Evolutionary conservation across 2,888 invertebrate species (phyloP).

Genomic region (Erebia ligea): DNA sequence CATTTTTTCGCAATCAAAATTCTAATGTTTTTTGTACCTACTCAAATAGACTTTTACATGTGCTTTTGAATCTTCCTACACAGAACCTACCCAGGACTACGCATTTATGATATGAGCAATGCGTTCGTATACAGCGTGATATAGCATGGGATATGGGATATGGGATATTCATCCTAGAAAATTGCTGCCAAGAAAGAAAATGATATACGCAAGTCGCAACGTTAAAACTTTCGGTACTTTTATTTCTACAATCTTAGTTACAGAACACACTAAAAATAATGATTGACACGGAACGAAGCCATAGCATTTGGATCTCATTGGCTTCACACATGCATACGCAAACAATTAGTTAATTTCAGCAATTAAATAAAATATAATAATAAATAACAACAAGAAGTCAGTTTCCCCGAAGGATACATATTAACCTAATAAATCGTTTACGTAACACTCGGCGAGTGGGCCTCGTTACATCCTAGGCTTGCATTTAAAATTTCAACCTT

Average conservation of each 20-base stretch:
- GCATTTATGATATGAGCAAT: no score
- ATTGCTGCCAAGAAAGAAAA: no score
- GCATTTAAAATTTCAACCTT: constrained; percentile 53
- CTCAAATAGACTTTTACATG: no score
- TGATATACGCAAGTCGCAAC: no score
- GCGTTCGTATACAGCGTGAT: no score
- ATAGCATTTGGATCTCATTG: constrained; percentile 1
- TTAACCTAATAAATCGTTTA: constrained; percentile 30
- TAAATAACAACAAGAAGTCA: constrained; percentile 20
- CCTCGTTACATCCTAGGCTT: constrained; percentile 50
- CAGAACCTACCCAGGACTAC: no score
- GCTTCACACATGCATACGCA: neutral
- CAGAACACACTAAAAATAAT: neutral
- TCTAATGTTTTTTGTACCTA: no score
- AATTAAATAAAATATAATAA: constrained; percentile 15
- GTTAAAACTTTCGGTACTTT: no score
- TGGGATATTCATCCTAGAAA: no score
- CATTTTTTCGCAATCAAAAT: no score
- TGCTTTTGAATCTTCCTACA: no score
- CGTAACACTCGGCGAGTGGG: constrained; percentile 36
- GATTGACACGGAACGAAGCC: constrained; percentile 9
- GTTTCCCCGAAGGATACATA: constrained; percentile 29
- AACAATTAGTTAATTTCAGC: constrained; percentile 9
- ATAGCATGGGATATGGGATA: no score
- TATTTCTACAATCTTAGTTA: neutral